These are phyloP conservation scores for Pangasianodon hypophthalmus DNA, from an alignment of 2,113 vertebrate genomes.

Conservation along the genomic window DNA sequence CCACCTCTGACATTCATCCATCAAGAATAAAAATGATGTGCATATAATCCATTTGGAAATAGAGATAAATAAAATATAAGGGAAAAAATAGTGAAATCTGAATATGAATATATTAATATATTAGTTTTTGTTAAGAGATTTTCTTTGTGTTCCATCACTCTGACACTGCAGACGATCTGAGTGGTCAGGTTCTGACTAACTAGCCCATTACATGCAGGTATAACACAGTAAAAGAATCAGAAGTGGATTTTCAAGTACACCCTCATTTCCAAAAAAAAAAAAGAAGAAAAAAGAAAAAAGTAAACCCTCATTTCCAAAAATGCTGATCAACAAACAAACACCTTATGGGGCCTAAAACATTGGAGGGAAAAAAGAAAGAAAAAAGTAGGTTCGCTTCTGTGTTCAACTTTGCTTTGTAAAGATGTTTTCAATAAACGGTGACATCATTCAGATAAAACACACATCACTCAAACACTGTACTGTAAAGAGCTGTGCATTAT, in stretches of 20 bases:
- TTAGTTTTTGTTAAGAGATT: slow-evolving; percentile 55
- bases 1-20: slow-evolving; percentile 53
- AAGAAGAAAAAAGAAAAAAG: no score
- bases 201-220: slow-evolving; percentile 18
- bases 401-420: background rate
- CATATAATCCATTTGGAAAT: slow-evolving; percentile 49
- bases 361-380: background rate
- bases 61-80: slow-evolving; percentile 36
- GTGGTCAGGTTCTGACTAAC: slow-evolving; percentile 40
- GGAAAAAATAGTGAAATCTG: background rate
- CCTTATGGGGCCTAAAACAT: background rate
- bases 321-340: background rate
- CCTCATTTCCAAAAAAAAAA: background rate
- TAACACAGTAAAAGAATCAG: slow-evolving; percentile 8
- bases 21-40: background rate
- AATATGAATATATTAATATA: slow-evolving; percentile 49
- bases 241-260: slow-evolving; percentile 12
- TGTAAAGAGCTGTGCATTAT: slow-evolving; percentile 42
- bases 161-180: slow-evolving; percentile 45
- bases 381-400: background rate
- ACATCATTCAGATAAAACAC: slow-evolving; percentile 27
- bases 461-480: slow-evolving; percentile 39
- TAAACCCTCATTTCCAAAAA: slow-evolving; percentile 13
- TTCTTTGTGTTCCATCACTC: slow-evolving; percentile 33
- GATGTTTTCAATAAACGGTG: background rate